Evolutionary conservation across 2,888 invertebrate species (phyloP).

Genomic region (Bombyx huttoni): DNA sequence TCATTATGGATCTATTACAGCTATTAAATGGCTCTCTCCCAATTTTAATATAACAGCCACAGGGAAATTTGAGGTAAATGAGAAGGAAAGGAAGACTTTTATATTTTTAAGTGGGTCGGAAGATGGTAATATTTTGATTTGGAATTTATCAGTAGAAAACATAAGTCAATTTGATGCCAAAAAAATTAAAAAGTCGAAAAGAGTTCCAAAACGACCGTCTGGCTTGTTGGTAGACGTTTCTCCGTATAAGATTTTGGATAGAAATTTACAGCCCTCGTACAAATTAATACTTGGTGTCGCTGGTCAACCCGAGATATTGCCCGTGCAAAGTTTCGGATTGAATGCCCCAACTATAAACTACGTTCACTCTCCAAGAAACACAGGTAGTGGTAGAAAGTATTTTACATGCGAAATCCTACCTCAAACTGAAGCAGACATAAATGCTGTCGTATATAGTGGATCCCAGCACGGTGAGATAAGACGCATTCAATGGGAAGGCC

Average conservation of each 20-base stretch:
- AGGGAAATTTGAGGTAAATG: conserved; percentile 59
- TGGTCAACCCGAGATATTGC: conserved; percentile 42
- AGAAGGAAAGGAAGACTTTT: conserved; percentile 44
- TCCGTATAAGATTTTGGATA: conserved; percentile 71
- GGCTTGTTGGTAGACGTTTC: conserved; percentile 74
- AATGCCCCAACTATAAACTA: conserved; percentile 40
- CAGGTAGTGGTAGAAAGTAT: conserved; percentile 50
- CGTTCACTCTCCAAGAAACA: conserved; percentile 31
- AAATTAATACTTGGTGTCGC: conserved; percentile 61
- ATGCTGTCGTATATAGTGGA: conserved; percentile 39
- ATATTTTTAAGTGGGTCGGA: conserved; percentile 77
- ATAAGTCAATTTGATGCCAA: conserved; percentile 35
- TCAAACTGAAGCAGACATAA: conserved; percentile 36
- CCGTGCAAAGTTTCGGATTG: conserved; percentile 56
- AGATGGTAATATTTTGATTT: conserved; percentile 79
- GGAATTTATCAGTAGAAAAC: conserved; percentile 76
- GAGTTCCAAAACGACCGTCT: conserved; percentile 67
- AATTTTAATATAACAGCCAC: conserved; percentile 71
- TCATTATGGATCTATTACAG: conserved; percentile 75
- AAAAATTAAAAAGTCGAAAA: conserved; percentile 51
- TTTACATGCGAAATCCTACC: conserved; percentile 38
- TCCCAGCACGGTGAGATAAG: conserved; percentile 58
- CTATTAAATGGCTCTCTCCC: conserved; percentile 79
- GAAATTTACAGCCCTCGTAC: conserved; percentile 75
- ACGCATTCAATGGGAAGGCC: conserved; percentile 76